Percentiles rank a stretch among this genome's conserved stretches.
Evolutionary conservation across 2,797 vertebrate species (phyloP).

Genomic region (Liasis olivaceus): DNA sequence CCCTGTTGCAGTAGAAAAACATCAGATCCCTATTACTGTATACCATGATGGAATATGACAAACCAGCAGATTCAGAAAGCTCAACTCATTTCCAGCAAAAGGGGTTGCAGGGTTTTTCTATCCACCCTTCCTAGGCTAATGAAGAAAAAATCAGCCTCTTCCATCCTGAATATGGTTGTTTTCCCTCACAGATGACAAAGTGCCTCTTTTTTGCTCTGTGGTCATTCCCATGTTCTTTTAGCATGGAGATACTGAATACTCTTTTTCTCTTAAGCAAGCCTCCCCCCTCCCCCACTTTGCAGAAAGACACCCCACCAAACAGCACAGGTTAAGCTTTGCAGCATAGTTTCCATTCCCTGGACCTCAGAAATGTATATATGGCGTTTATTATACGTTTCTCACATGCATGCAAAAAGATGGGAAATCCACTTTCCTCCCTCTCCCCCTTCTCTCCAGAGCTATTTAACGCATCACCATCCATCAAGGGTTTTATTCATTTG

Average conservation of each 20-base stretch:
- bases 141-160: not conserved
- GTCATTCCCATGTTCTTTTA: not conserved
- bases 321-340: slow-evolving; percentile 1
- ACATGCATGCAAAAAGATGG: not conserved
- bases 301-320: not conserved
- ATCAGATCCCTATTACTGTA: not conserved
- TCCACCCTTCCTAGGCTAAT: not conserved
- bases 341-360: not conserved
- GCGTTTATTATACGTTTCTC: not conserved
- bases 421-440: not conserved
- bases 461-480: not conserved
- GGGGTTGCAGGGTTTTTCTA: not conserved
- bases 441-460: too few species aligned
- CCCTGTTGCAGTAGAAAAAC: not conserved
- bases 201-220: not conserved
- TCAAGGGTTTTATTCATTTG: slow-evolving; percentile 14
- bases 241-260: not conserved
- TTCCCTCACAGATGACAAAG: not conserved
- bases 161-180: not conserved
- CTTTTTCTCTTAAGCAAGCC: not conserved
- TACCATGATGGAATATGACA: not conserved
- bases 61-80: not conserved
- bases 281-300: not conserved
- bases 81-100: not conserved
- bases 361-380: not conserved